Base-by-base conservation (phyloP, 92 coral and sea anemone genomes). In the Porites evermanni region DNA sequence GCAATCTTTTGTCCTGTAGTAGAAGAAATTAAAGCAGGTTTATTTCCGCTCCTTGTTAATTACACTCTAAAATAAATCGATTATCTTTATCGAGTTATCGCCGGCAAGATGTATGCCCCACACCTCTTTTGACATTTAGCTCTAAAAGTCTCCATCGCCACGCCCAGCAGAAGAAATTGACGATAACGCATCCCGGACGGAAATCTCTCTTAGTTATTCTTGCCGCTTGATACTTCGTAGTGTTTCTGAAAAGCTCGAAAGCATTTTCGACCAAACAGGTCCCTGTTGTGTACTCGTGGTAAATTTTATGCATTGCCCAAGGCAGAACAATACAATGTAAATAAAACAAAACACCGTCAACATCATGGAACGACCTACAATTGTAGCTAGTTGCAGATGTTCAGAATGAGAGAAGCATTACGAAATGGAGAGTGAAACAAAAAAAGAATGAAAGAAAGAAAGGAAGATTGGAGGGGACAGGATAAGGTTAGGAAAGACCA, bases 51-150 rank as follows among this genome's bases (percentile, higher is more conserved):
- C 72, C 79, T 83, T 64, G 72, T 73, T 61, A 61, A 83, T 83
- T 63, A 50, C 56, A 12, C 65, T 32, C 61, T 64, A 44, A 83
- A 83, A 72, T 61, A 12, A 74, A 74, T 73, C 64, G 80, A 74
- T 83, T 83, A 74, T 50, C 79, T 68, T 83, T 83, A 83, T 83
- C 87, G 79, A 83, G 79, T 83, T 83, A 83, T 74, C 87, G 80
- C 86, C 58, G 58, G 70, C 78, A 56, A 56, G 5, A 4, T 24
- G 74, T 83, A 83, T 83, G 80, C 80, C 80, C 87, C 87, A 83
- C 87, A 60, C 87, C 87, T 83, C 47, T 12, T 4, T 64, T 54
- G 65, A 81, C 68, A 81, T 56, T 20, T 56, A 24, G 53, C 29
- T 56, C 32, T 13, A 20, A 70, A 38, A 58, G 70, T 70, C 78